Conservation (phyloP, 2,113 vertebrate genomes). For the Vidua chalybeata region DNA sequence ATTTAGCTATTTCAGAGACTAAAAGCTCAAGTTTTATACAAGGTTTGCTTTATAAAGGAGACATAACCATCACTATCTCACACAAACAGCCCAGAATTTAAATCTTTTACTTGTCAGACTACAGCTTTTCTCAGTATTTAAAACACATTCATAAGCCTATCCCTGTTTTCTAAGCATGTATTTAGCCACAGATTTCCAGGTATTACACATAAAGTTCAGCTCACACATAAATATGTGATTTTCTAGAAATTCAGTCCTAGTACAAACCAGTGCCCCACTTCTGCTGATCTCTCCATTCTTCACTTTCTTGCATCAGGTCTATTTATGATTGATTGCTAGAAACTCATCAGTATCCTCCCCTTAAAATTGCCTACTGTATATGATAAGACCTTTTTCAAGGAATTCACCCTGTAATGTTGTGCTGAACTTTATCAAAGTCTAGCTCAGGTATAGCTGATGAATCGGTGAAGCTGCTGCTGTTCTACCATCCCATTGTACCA, state of each 20-base stretch:
- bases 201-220: not conserved
- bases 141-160: not conserved
- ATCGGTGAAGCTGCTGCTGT: not conserved
- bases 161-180: not conserved
- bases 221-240: not conserved
- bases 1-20: too few species aligned
- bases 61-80: not conserved
- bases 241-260: not conserved
- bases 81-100: not conserved
- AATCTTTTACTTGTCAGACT: not conserved
- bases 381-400: not conserved
- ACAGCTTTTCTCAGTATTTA: not conserved
- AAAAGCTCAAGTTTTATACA: not conserved
- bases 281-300: not conserved
- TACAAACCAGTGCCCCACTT: not conserved
- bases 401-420: not conserved
- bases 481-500: not conserved
- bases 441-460: not conserved
- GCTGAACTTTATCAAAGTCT: not conserved
- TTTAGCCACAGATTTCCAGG: not conserved
- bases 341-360: not conserved
- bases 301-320: not conserved
- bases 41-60: slow-evolving; percentile 18
- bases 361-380: not conserved
- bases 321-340: not conserved